phyloP scores from a whole-genome alignment of 2,113 vertebrate genomes.

The Oostethus manadensis region DNA sequence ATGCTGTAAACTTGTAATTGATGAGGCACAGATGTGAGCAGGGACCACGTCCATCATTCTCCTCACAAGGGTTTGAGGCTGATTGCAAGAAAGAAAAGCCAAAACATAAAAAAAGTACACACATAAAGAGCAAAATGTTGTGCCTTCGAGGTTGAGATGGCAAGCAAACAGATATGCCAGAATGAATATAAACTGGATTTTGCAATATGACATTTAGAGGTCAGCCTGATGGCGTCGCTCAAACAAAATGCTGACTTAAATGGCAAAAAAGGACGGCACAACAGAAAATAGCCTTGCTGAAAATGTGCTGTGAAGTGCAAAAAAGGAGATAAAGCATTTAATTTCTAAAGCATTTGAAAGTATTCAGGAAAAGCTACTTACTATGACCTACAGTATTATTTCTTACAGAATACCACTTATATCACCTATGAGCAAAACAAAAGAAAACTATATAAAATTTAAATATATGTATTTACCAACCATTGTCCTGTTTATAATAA shows the following conservation, averaged over 20 bases:
- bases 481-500: too few relatives aligned
- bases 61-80: slow-evolving; percentile 91
- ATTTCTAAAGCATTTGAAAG: not conserved
- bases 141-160: not conserved
- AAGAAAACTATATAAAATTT: not conserved
- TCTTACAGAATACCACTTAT: not conserved
- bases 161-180: not conserved
- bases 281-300: not conserved
- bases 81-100: slow-evolving; percentile 17
- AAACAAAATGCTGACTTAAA: not conserved
- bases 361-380: not conserved
- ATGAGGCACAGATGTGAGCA: slow-evolving; percentile 98
- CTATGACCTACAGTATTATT: not conserved
- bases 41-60: slow-evolving; percentile 83
- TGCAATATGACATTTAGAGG: slow-evolving; percentile 8
- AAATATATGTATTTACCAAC: too few relatives aligned
- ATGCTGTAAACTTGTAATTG: slow-evolving; percentile 84
- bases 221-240: not conserved
- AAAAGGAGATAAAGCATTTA: not conserved
- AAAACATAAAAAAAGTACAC: not conserved
- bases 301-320: not conserved
- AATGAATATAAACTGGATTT: not conserved
- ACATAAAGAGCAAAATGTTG: not conserved
- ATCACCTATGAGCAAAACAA: not conserved
- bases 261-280: slow-evolving; percentile 8